phyloP scores from a whole-genome alignment of 2,888 invertebrate genomes.

The Melipona bicolor region DNA sequence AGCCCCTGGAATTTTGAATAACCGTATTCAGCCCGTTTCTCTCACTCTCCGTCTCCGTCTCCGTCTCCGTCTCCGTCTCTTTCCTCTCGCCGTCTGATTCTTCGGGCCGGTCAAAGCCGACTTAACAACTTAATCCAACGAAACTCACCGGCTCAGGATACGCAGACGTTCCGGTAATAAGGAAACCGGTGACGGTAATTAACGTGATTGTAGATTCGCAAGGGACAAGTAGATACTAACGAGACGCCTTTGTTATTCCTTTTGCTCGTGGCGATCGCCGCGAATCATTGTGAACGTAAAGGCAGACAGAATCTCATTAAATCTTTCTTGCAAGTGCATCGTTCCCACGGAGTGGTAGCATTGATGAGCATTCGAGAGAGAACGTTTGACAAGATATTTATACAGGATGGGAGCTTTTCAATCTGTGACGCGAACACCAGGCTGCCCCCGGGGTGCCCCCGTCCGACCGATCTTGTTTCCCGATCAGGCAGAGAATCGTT shows the following conservation, averaged over 20 bases:
- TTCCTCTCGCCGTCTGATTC: neutral
- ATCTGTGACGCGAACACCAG: neutral
- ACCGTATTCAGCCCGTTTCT: slow-evolving; percentile 15
- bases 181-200: slow-evolving; percentile 41
- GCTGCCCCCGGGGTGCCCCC: neutral
- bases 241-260: slow-evolving; percentile 8
- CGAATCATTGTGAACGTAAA: slow-evolving; percentile 26
- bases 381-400: slow-evolving; percentile 21
- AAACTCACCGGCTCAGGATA: slow-evolving; percentile 24
- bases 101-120: slow-evolving; percentile 6
- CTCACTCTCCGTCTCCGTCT: neutral
- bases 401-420: neutral
- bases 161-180: slow-evolving; percentile 29
- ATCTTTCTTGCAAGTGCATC: slow-evolving; percentile 18
- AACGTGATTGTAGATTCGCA: slow-evolving; percentile 39
- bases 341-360: neutral
- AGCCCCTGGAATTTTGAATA: slow-evolving; percentile 44
- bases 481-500: neutral
- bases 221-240: slow-evolving; percentile 34
- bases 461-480: slow-evolving; percentile 3
- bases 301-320: slow-evolving; percentile 50
- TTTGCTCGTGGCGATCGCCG: slow-evolving; percentile 8
- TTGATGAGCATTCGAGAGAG: slow-evolving; percentile 13
- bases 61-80: neutral
- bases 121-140: slow-evolving; percentile 32